Conservation (phyloP, 2,888 invertebrate species). For the Halictus quadricinctus region DNA sequence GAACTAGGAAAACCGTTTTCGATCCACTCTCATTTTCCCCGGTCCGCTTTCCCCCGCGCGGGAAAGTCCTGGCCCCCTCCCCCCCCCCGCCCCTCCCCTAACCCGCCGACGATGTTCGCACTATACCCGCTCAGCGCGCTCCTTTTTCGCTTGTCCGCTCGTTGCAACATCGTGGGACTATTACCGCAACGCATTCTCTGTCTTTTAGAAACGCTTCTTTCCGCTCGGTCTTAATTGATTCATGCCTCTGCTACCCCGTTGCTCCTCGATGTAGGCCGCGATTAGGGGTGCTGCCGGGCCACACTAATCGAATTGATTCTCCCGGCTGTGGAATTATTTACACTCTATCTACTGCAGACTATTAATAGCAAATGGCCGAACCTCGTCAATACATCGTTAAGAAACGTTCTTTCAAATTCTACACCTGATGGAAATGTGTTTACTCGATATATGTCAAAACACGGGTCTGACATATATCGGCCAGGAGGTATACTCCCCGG, state of each 20-base stretch:
- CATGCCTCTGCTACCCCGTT: not conserved
- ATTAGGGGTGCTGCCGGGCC: not conserved
- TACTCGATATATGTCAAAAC: too few relatives aligned
- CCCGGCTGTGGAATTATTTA: not conserved
- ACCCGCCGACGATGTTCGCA: not conserved
- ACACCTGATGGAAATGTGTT: too few relatives aligned
- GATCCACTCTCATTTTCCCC: slow-evolving; percentile 54
- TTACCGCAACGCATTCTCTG: not conserved
- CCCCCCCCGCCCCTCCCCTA: too few relatives aligned
- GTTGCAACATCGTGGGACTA: not conserved
- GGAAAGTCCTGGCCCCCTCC: slow-evolving; percentile 45
- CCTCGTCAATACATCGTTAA: too few relatives aligned
- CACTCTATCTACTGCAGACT: not conserved
- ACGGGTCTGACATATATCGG: too few relatives aligned
- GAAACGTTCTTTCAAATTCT: too few relatives aligned
- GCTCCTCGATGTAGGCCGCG: not conserved
- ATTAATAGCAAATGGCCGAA: not conserved
- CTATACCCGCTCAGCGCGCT: not conserved
- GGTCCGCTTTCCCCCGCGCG: slow-evolving; percentile 63
- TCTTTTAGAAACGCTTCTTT: not conserved
- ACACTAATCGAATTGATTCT: not conserved
- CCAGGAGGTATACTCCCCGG: too few relatives aligned
- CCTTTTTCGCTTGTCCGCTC: not conserved
- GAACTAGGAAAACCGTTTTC: slow-evolving; percentile 52
- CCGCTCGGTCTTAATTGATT: not conserved